Conservation (phyloP, 2,888 invertebrate species). For the Galeopsomyia nigrocyanea region DNA sequence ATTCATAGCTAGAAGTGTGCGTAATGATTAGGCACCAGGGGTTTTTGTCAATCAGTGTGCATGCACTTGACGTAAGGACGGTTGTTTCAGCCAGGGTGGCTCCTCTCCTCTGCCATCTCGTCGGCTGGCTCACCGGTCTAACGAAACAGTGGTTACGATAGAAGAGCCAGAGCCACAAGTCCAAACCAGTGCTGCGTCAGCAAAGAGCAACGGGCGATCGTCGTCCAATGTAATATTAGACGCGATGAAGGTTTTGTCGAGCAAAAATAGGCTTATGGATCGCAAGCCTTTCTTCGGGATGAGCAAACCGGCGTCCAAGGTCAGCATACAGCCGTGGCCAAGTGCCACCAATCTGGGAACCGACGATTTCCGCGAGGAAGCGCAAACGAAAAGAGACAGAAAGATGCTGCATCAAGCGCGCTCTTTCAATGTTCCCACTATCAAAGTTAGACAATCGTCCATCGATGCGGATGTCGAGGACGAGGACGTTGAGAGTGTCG, state of each 20-base stretch:
- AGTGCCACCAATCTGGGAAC: slow-evolving; percentile 61
- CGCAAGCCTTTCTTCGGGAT: slow-evolving; percentile 59
- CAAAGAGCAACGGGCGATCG: slow-evolving; percentile 44
- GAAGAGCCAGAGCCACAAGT: slow-evolving; percentile 48
- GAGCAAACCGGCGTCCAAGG: slow-evolving; percentile 51
- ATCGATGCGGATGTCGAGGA: slow-evolving; percentile 24
- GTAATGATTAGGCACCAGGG: no score
- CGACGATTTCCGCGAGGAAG: slow-evolving; percentile 16
- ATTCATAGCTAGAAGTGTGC: no score
- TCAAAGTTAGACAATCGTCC: slow-evolving; percentile 43
- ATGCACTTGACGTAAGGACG: slow-evolving; percentile 59
- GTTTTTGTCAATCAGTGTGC: no score
- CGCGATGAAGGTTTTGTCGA: slow-evolving; percentile 56
- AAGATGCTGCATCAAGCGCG: slow-evolving; percentile 20
- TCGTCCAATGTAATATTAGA: slow-evolving; percentile 53
- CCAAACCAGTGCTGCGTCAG: neutral
- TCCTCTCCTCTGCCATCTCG: slow-evolving; percentile 58
- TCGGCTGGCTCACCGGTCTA: slow-evolving; percentile 56
- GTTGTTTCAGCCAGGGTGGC: slow-evolving; percentile 67
- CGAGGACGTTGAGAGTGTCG: slow-evolving; percentile 24
- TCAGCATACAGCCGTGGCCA: slow-evolving; percentile 62
- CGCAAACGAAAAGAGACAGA: slow-evolving; percentile 8
- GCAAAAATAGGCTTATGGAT: slow-evolving; percentile 50
- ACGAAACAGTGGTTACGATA: slow-evolving; percentile 64
- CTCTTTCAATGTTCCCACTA: slow-evolving; percentile 49